Evolutionary conservation across 2,888 invertebrate species (phyloP), one percentile per base, ranked within the genome.

Genomic region (Diarsia mendica): DNA sequence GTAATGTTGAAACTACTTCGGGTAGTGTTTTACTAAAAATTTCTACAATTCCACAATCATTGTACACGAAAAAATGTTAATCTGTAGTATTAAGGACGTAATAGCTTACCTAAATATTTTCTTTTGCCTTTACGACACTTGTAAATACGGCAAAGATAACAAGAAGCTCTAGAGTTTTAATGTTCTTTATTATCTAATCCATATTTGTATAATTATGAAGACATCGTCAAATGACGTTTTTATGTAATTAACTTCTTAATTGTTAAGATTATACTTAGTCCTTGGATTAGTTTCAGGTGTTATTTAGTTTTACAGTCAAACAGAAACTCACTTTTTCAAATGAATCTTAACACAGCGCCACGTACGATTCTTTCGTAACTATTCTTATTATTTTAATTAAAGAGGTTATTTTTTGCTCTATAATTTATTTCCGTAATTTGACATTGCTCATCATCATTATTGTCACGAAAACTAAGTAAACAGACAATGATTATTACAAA

Each of bases 91-190:
- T 78, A 80, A 61, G 51, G 9, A 83, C 76, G 67, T 81, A 79
- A 78, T 74, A 74, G 75, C 84, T 69, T 87, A 65, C 82, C 44
- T 79, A 86, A 85, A 87, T 79, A 83, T 88, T 83, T 85, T 85
- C 74, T 73, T 80, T 80, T 49, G 64, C 28, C 61, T 82, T 80
- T 82, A 87, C 58, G 68, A 67, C 72, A 18, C 15, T 68, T 55
- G 75, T 85, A 84, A 85, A 80, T 72, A 75, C 67, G 64, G 64
- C 68, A 79, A 72, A 83, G 87, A 86, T 87, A 86, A 85, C 79
- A 85, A 78, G 75, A 58, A 83, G 82, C 79, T 28, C 61, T 46
- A 55, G 66, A 83, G 84, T 84, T 85, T 75, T 81, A 70, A 81
- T 73, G 67, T 69, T 81, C 77, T 75, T 72, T 83, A 81, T 77